A percentile compares a stretch with the other conserved stretches of the same genome.
Evolutionary conservation across 2,888 invertebrate species (phyloP).

Genomic region (Agapostemon virescens): DNA sequence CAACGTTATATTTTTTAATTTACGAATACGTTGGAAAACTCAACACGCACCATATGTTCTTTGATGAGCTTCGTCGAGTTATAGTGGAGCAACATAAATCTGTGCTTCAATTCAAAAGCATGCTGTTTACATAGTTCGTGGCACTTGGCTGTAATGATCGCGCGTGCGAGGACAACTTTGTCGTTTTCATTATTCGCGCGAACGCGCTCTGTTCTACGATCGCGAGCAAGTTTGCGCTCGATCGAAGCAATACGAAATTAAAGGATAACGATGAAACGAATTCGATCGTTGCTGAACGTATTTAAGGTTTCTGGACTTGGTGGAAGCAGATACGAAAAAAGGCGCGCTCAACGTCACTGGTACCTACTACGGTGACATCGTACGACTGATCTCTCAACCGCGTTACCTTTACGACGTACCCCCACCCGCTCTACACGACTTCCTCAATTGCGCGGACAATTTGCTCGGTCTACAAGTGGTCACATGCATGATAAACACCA

Average conservation of each 20-base stretch:
- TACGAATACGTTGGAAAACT: no score
- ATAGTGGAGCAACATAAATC: no score
- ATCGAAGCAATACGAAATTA: background rate
- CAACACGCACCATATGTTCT: no score
- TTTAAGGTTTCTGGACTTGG: constrained; percentile 68
- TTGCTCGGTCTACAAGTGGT: constrained; percentile 71
- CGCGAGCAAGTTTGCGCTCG: background rate
- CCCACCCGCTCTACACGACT: constrained; percentile 46
- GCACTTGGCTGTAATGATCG: background rate
- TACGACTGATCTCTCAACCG: constrained; percentile 67
- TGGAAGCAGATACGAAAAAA: constrained; percentile 67
- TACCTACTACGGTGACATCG: constrained; percentile 71
- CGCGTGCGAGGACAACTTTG: background rate
- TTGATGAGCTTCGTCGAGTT: no score
- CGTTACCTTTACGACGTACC: constrained; percentile 69
- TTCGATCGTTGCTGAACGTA: background rate
- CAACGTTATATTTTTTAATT: no score
- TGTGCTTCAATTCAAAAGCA: background rate
- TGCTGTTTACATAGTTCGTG: no score
- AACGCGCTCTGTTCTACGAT: background rate
- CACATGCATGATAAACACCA: constrained; percentile 67
- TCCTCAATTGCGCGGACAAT: constrained; percentile 69
- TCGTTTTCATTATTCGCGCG: background rate
- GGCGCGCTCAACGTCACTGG: constrained; percentile 60
- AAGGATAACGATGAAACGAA: background rate